A percentile compares a stretch with the other conserved stretches of the same genome.
Evolutionary conservation across 1,140 invertebrate species (phyloP).

Genomic region (Cyphomyrmex costatus): DNA sequence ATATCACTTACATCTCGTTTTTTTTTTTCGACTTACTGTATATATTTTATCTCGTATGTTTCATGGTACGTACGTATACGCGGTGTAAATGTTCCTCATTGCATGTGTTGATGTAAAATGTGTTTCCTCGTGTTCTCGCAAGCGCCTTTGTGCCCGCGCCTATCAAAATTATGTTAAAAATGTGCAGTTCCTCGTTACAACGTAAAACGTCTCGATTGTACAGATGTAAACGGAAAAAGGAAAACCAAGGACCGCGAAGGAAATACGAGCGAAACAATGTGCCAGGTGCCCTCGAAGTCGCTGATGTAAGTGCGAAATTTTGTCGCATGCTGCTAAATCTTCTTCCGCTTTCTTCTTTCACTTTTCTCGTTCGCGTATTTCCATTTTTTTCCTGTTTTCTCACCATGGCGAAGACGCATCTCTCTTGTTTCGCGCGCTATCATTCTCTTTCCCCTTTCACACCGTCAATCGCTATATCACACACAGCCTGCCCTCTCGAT

Average conservation of each 20-base stretch:
- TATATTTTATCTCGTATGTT: conserved; percentile 75
- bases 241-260: conserved; percentile 78
- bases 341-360: conserved; percentile 7
- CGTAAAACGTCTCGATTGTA: conserved; percentile 77
- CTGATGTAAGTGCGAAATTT: conserved; percentile 53
- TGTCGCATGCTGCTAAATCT: conserved; percentile 60
- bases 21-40: conserved; percentile 81
- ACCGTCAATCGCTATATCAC: conserved; percentile 59
- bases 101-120: conserved; percentile 71
- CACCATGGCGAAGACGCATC: conserved; percentile 53
- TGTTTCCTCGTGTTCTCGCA: conserved; percentile 22
- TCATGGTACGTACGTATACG: conserved; percentile 70
- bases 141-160: conserved; percentile 64
- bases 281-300: conserved; percentile 64
- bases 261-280: conserved; percentile 73
- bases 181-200: conserved; percentile 80
- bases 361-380: conserved; percentile 8
- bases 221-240: conserved; percentile 76
- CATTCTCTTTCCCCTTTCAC: conserved; percentile 54
- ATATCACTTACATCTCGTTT: conserved; percentile 83
- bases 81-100: conserved; percentile 60
- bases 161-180: conserved; percentile 73
- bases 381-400: conserved; percentile 50
- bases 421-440: conserved; percentile 43
- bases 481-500: conserved; percentile 56